A percentile compares a stretch with the other conserved stretches of the same genome.
Evolutionary conservation across 2,888 invertebrate species (phyloP).

Genomic region (Ypsolopha sequella): DNA sequence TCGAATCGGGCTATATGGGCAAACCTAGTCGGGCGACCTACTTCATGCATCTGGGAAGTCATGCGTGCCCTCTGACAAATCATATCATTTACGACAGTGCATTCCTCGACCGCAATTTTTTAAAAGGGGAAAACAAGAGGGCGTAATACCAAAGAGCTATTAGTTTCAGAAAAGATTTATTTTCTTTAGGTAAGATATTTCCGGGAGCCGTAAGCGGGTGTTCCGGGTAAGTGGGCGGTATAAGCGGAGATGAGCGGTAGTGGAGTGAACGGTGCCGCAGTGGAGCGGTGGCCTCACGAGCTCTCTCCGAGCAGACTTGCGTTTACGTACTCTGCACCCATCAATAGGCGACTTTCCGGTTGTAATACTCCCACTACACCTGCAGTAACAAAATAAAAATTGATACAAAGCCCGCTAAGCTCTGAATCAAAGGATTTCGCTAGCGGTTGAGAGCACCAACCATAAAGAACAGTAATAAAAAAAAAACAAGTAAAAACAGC

Average conservation of each 20-base stretch:
- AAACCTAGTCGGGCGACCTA: conserved; percentile 56
- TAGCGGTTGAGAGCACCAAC: conserved; percentile 8
- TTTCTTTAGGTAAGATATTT: conserved; percentile 43
- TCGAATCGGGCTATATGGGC: conserved; percentile 64
- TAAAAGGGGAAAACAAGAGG: conserved; percentile 25
- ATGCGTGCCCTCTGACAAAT: conserved; percentile 27
- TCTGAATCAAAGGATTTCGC: conserved; percentile 22
- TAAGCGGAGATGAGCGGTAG: conserved; percentile 25
- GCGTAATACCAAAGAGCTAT: conserved; percentile 57
- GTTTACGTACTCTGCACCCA: conserved; percentile 74
- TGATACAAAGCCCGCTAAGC: conserved; percentile 61
- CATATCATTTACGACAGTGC: conserved; percentile 50
- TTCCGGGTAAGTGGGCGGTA: conserved; percentile 44
- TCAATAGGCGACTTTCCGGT: conserved; percentile 73
- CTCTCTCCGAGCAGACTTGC: conserved; percentile 64
- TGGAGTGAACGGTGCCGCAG: conserved; percentile 7
- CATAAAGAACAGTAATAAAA: conserved; percentile 32
- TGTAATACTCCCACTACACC: conserved; percentile 75
- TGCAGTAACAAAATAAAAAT: conserved; percentile 66
- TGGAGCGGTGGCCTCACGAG: conserved; percentile 37
- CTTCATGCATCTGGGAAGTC: conserved; percentile 60
- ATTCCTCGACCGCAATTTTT: conserved; percentile 49
- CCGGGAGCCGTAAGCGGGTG: conserved; percentile 56
- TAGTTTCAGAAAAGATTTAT: conserved; percentile 60
- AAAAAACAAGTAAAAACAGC: conserved; percentile 26